Base-by-base conservation (phyloP, 2,888 invertebrate genomes). In the Eupithecia subumbrata region DNA sequence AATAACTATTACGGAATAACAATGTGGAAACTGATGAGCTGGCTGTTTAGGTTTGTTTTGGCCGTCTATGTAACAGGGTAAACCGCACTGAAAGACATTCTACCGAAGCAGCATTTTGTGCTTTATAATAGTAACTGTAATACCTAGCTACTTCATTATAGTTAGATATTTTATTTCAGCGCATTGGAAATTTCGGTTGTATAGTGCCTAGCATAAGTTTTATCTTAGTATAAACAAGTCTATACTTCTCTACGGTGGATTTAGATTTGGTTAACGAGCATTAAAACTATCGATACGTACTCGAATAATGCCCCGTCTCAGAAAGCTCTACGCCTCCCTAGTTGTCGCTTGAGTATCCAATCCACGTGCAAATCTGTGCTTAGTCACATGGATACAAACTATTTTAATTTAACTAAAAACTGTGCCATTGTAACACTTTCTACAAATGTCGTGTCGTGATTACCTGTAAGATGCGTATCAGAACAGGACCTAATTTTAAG, bases 1-100 rank as follows among this genome's bases (percentile, higher is more conserved):
- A 92, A 95, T 94, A 94, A 94, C 92, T 93, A 93, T 94, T 92
- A 91, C 88, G 90, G 88, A 89, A 94, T 89, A 92, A 92, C 90
- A 87, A 89, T 88, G 91, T 90, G 90, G 91, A 90, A 92, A 92
- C 89, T 90, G 84, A 71, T 76, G 63, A 25, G 63, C 76, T 45
- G 72, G 76, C 79, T 52, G 52, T n/a, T n/a, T n/a, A 52, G 52
- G 52, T 56, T 56, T 56, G 22, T 56, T 56, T 56, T 56, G 52
- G 52, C 11, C 22, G 11, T 56, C 22, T 22, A 9, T 48, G 48
- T 48, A 18, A 18, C 18, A 48, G n/a, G 52, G 9, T 52, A n/a
- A n/a, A 22, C 11, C 16, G n/a, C 22, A 56, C 22, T 56, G 2
- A 22, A 56, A 56, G 1, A 52, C 11, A 52, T 56, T 56, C 9